phyloP scores from a whole-genome alignment of 2,113 vertebrate genomes.

The Malaclemys terrapin region DNA sequence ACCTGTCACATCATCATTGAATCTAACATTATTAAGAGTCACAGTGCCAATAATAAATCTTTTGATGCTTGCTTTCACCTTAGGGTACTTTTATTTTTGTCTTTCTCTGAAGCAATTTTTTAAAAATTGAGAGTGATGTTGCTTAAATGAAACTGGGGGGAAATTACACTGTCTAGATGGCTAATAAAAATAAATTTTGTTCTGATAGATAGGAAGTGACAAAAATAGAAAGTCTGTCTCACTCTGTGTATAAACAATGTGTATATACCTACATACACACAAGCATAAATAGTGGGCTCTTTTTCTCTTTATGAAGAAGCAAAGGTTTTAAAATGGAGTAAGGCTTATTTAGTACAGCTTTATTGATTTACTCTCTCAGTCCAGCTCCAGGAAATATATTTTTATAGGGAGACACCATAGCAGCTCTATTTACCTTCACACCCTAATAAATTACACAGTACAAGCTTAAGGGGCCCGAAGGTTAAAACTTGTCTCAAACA shows the following conservation, averaged over 20 bases:
- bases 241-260: neutral
- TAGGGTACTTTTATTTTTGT: neutral
- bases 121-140: neutral
- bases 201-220: neutral
- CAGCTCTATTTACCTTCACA: conserved; percentile 5
- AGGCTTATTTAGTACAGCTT: neutral
- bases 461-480: neutral
- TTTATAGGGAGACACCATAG: neutral
- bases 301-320: neutral
- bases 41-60: neutral
- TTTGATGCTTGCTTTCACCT: neutral
- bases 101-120: neutral
- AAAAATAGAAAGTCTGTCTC: neutral
- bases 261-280: neutral
- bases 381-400: neutral
- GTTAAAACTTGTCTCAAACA: neutral
- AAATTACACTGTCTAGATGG: neutral
- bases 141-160: neutral
- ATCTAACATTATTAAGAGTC: neutral
- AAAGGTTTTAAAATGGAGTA: neutral
- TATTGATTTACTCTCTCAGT: neutral
- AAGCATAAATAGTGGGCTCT: neutral
- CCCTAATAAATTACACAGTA: neutral
- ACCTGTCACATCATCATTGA: neutral
- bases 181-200: neutral